Evolutionary conservation across 2,113 vertebrate genomes (phyloP), one percentile per base, ranked within the genome.

Genomic region (Poeciliopsis retropinna): DNA sequence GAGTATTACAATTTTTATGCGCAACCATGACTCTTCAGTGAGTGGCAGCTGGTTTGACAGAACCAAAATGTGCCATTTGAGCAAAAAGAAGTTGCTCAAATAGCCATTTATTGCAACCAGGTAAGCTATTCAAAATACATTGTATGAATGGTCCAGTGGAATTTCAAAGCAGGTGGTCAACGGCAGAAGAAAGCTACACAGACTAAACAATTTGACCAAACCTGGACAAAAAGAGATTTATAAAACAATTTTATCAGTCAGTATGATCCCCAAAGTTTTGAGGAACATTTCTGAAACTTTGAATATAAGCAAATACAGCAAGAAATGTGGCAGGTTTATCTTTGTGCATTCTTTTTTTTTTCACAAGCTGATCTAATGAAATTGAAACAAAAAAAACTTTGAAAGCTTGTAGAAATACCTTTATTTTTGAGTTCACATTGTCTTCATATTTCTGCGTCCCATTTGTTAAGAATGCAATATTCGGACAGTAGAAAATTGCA

Each of bases 401-500:
- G 12, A 0, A 29, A 3, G 64, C 28, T 60, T 44, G 1, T 6
- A 73, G 7, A 70, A 5, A 12, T 57, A 0, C 22, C 30, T 64
- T 75, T 44, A 7, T 47, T 30, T 30, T 28, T 31, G 5, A n/a
- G 30, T 61, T 71, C 27, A 60, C 57, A 30, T 70, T 64, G 34
- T 47, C 75, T 37, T 72, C 34, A 27, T 34, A 6, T 34, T n/a
- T 27, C 12, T 2, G 29, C 61, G 19, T 69, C 6, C 32, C 13
- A 19, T 64, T 27, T n/a, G 9, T 32, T 28, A 69, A 51, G 70
- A 70, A 76, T 44, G 19, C 9, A 34, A 67, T 11, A 77, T 65
- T 79, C 44, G 62, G 27, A 78, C 72, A 67, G 65, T 63, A 25
- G 81, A 70, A 67, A 71, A 41, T 14, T 0, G 67, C 13, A 34